Evolutionary conservation across 2,113 vertebrate species (phyloP).

Genomic region (Tringa solitaria): DNA sequence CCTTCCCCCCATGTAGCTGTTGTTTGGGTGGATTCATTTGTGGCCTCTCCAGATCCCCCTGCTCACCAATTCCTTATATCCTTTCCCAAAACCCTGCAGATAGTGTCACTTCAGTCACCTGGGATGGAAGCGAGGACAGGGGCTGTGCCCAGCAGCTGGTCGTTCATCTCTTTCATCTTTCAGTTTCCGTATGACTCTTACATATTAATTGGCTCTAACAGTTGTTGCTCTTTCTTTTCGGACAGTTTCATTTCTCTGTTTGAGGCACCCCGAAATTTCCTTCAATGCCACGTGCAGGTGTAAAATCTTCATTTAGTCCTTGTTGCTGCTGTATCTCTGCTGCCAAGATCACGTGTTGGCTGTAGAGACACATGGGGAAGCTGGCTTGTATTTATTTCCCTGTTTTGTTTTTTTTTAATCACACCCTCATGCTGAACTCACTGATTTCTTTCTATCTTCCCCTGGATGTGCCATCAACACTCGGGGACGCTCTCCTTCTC

Average conservation of each 20-base stretch:
- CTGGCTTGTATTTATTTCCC: neutral
- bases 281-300: fast-evolving
- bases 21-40: neutral
- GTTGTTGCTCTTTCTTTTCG: neutral
- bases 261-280: neutral
- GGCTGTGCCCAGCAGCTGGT: neutral
- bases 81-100: neutral
- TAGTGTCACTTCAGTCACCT: fast-evolving
- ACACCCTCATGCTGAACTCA: neutral
- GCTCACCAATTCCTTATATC: neutral
- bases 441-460: neutral
- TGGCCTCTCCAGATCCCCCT: neutral
- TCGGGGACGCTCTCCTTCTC: neutral
- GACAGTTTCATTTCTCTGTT: neutral
- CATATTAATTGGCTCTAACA: neutral
- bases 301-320: neutral
- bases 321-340: neutral
- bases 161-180: neutral
- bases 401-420: too few species aligned
- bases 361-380: fast-evolving
- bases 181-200: neutral
- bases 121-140: neutral
- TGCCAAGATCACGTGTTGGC: neutral
- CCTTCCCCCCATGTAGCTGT: neutral
- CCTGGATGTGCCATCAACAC: neutral